Conservation (phyloP, 2,888 invertebrate genomes). For the Cordilura impudica region DNA sequence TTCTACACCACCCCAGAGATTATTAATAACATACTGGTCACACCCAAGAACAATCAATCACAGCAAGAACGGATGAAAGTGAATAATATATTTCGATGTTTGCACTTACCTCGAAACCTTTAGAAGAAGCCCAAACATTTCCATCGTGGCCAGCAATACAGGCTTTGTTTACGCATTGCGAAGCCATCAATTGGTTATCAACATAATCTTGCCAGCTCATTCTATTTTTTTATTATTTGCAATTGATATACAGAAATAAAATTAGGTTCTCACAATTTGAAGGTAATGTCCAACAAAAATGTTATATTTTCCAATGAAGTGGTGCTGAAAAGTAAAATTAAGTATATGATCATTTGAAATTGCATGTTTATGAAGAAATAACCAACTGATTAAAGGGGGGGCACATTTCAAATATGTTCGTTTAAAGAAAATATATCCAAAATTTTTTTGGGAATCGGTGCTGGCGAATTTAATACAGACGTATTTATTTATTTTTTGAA, state of each 20-base stretch:
- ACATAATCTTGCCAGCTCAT: constrained; percentile 99
- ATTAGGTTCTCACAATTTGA: constrained; percentile 4
- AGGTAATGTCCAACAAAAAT: not conserved
- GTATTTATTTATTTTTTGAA: constrained; percentile 54
- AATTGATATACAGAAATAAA: constrained; percentile 32
- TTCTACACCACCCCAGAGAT: too few species aligned
- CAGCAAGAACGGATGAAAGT: not conserved
- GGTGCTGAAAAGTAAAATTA: not conserved
- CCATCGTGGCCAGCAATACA: constrained; percentile 97
- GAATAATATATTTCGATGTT: not conserved
- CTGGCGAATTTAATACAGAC: not conserved
- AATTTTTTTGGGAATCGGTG: not conserved
- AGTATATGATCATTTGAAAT: not conserved
- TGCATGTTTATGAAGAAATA: not conserved
- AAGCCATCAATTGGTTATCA: constrained; percentile 97
- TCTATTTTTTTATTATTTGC: constrained; percentile 61
- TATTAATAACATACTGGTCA: constrained; percentile 31
- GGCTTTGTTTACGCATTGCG: constrained; percentile 95
- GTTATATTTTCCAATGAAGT: not conserved
- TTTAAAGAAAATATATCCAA: not conserved
- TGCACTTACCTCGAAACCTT: constrained; percentile 96
- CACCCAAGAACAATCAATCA: not conserved
- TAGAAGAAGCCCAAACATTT: constrained; percentile 96
- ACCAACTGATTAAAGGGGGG: not conserved
- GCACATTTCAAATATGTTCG: too few species aligned